Evolutionary conservation across 1,140 invertebrate genomes (phyloP), one percentile per base, ranked within the genome.

Genomic region (Pemphigus obesinymphae): DNA sequence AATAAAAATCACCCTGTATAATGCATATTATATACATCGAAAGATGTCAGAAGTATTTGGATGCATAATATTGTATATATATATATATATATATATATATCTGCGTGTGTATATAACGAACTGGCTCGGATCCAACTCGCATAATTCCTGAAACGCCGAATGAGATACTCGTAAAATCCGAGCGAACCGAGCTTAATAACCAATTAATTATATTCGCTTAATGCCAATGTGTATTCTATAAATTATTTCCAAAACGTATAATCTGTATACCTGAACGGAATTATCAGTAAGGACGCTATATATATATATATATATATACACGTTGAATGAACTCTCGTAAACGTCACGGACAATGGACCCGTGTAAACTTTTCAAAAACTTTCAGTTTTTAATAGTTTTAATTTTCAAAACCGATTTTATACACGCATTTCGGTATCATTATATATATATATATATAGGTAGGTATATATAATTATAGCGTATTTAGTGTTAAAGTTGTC

Each of bases 231-330:
- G 37, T 43, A 40, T 72, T 31, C 23, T 29, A 48, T 48, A 48
- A 72, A 72, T 72, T 45, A 45, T 48, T 48, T 70, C n/a, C 17
- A 70, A 26, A 70, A 43, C 66, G 66, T 43, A 70, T n/a, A n/a
- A 43, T 70, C 37, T 26, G 66, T 17, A 23, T 43, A 70, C n/a
- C 66, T 70, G 17, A 43, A 26, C 37, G n/a, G 37, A 43, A 43
- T 70, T 43, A 70, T 43, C 63, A 20, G 31, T 31, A 5, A n/a
- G 23, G 20, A 66, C n/a, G n/a, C 31, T 66, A 37, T n/a, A n/a
- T n/a, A n/a, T n/a, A n/a, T n/a, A n/a, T n/a, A n/a, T n/a, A n/a
- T n/a, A n/a, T n/a, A n/a, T n/a, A n/a, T n/a, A n/a, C n/a, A n/a
- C 17, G 15, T 34, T 66, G 20, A 37, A 37, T 37, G 11, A 34